Evolutionary conservation across 2,888 invertebrate genomes (phyloP), one percentile per base, ranked within the genome.

Genomic region (Sarcophaga subvicina): DNA sequence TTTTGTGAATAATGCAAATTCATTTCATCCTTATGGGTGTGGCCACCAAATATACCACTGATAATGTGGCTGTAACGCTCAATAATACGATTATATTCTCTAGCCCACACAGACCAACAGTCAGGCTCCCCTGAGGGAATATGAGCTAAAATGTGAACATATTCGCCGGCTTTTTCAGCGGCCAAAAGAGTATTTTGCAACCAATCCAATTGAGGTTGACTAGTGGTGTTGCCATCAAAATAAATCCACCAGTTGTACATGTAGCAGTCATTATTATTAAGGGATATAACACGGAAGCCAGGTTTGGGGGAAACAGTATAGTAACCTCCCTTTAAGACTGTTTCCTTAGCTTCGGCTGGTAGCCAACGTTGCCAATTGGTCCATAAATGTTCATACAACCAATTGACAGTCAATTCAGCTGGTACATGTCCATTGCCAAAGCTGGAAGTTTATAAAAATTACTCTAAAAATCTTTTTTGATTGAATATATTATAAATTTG

Each of bases 141-240:
- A 90, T 99, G 98, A 0, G 96, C 95, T 70, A 98, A 94, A 63
- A 98, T 96, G 90, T 98, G 97, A 0, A 98, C 98, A 90, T 95
- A 95, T 91, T 98, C 97, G 0, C 95, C 94, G 2, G 95, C 95
- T 60, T 93, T 91, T 92, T 98, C 98, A 0, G 98, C 97, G 84
- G 95, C 93, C 72, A 95, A 93, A 4, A 99, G 93, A 76, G 96
- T 96, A 11, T 95, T 93, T 1, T 96, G 95, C 54, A 99, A 93
- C 98, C 98, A 99, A 78, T 96, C 95, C 78, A 99, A 94, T 92
- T 98, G 97, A 5, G 84, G 81, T 4, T 94, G 95, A 88, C 96
- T 95, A 1, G 97, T 96, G 90, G 97, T 97, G 20, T 93, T 91
- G 3, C 96, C 96, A 88, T 97, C 95, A 88, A 96, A 95, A 25